Percentiles rank a stretch among this genome's conserved stretches.
Conservation (phyloP, 1,140 invertebrate species). For the Kradibia gibbosae region DNA sequence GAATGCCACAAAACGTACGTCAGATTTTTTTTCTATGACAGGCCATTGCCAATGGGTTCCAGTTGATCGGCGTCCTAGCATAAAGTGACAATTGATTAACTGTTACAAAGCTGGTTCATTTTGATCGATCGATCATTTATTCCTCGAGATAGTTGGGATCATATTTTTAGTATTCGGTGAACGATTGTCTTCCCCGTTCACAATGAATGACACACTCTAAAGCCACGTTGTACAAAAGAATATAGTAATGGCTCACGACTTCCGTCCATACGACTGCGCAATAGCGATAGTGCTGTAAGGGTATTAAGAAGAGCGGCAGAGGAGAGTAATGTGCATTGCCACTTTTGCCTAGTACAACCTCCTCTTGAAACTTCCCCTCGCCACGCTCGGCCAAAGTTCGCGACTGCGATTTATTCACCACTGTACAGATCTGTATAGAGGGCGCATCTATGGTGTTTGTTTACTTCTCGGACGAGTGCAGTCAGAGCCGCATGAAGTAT, state of each 20-base stretch:
- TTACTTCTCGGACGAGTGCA: constrained; percentile 40
- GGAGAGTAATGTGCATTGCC: too few species aligned
- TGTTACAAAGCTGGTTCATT: neutral
- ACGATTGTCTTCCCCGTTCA: constrained; percentile 7
- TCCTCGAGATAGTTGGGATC: constrained; percentile 22
- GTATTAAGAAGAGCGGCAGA: too few species aligned
- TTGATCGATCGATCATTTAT: constrained; percentile 44
- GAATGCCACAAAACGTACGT: neutral
- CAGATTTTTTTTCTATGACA: neutral
- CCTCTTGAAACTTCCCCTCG: neutral
- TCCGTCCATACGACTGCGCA: neutral
- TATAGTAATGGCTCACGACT: neutral
- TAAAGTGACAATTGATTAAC: constrained; percentile 45
- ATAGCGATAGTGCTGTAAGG: too few species aligned
- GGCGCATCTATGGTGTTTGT: constrained; percentile 24
- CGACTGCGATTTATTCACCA: neutral
- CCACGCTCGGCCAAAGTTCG: neutral
- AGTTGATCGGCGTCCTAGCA: neutral
- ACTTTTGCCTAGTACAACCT: neutral
- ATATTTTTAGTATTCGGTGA: neutral
- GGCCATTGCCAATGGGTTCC: neutral
- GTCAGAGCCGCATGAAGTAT: constrained; percentile 38
- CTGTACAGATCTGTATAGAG: neutral
- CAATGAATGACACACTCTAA: neutral
- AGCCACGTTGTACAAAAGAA: neutral